These are phyloP conservation scores for Oxytorus armatus DNA, from an alignment of 2,888 invertebrate species.

Conservation along the genomic window DNA sequence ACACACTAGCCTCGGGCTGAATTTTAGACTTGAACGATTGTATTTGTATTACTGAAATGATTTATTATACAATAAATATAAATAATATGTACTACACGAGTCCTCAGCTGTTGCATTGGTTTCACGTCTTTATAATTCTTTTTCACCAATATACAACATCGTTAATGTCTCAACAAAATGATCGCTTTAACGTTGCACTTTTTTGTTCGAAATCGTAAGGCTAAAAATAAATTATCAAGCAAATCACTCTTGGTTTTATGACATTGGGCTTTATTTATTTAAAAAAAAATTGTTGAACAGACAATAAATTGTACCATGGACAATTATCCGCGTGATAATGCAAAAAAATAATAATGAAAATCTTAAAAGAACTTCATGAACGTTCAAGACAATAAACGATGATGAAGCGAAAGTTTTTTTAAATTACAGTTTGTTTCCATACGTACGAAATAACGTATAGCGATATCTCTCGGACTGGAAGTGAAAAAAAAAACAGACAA, in stretches of 20 bases:
- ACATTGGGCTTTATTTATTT: background rate
- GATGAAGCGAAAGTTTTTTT: conserved; percentile 36
- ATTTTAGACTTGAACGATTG: conserved; percentile 43
- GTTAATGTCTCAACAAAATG: conserved; percentile 27
- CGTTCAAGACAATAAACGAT: conserved; percentile 10
- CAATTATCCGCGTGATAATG: background rate
- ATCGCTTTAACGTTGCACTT: conserved; percentile 30
- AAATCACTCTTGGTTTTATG: conserved; percentile 22
- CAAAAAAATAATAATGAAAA: conserved; percentile 2
- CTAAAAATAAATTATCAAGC: conserved; percentile 31
- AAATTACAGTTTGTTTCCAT: conserved; percentile 48
- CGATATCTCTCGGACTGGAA: background rate
- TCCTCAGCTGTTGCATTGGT: conserved; percentile 48
- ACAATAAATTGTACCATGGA: background rate
- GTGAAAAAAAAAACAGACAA: conserved; percentile 9
- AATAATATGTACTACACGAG: conserved; percentile 52
- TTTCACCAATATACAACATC: conserved; percentile 8
- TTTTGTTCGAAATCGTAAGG: conserved; percentile 28
- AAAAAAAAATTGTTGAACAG: conserved; percentile 10
- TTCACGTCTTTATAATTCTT: conserved; percentile 10
- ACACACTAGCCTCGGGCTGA: conserved; percentile 4
- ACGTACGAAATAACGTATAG: background rate
- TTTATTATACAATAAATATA: conserved; percentile 66
- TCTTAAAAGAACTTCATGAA: background rate
- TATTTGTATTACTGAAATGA: conserved; percentile 26